Conservation (phyloP, 1,140 invertebrate genomes). For the Neelides sp. region DNA sequence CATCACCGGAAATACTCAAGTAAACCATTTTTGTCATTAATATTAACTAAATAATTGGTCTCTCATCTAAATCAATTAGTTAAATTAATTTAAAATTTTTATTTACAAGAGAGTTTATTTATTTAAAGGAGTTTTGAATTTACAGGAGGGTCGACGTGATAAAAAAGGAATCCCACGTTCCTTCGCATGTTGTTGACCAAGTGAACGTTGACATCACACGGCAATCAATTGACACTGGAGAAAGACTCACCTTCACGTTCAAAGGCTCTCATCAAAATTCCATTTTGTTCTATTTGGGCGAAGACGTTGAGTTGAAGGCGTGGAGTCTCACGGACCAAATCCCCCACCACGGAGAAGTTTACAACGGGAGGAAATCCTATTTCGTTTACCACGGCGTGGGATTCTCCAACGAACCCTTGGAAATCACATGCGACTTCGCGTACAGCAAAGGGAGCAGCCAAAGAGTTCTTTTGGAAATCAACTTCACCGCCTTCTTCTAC, state of each 20-base stretch:
- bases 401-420: background rate
- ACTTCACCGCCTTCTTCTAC: constrained; percentile 11
- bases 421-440: constrained; percentile 11
- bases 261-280: constrained; percentile 3
- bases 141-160: constrained; percentile 15
- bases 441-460: background rate
- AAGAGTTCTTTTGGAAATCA: constrained; percentile 1
- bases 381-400: constrained; percentile 20
- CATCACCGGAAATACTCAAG: constrained; percentile 3
- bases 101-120: background rate
- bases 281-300: constrained; percentile 11
- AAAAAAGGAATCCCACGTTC: background rate
- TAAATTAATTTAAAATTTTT: background rate
- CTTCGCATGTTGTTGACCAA: background rate
- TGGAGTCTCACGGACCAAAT: background rate
- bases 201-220: background rate
- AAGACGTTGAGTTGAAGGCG: constrained; percentile 5
- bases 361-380: constrained; percentile 11
- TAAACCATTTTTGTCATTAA: background rate
- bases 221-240: background rate
- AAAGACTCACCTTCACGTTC: constrained; percentile 5
- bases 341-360: background rate
- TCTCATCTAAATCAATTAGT: background rate
- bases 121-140: background rate
- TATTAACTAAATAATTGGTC: background rate